Conservation (phyloP, 2,113 vertebrate species). For the Neopipo cinnamomea region DNA sequence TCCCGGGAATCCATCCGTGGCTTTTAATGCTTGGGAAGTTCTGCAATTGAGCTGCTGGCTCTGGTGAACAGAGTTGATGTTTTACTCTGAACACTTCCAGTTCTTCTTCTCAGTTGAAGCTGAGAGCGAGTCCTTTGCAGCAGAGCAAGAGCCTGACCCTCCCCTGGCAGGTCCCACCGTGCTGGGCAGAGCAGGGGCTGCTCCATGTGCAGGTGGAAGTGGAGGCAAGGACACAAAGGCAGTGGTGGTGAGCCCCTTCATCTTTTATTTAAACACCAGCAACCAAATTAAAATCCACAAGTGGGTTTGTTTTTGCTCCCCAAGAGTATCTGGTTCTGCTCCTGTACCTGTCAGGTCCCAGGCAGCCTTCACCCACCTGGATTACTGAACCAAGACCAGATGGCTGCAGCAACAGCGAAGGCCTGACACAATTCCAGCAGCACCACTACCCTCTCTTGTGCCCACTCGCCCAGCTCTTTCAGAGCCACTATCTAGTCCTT, state of each 20-base stretch:
- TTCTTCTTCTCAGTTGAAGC: not conserved
- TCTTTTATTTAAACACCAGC: not conserved
- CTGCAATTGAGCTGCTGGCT: not conserved
- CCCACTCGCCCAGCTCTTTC: not conserved
- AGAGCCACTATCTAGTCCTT: not conserved
- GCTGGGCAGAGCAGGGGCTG: not conserved
- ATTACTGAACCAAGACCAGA: not conserved
- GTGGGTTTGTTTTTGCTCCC: not conserved
- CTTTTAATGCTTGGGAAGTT: not conserved
- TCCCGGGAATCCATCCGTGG: not conserved
- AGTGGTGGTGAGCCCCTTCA: not conserved
- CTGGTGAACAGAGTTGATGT: not conserved
- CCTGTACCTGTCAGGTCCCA: not conserved
- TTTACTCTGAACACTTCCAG: not conserved
- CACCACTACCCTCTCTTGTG: not conserved
- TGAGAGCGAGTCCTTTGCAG: not conserved
- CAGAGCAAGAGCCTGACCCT: not conserved
- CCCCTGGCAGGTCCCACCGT: not conserved
- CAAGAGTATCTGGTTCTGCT: not conserved
- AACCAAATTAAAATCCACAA: not conserved
- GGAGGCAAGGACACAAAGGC: not conserved
- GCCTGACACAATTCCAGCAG: not conserved
- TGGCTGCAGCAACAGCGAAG: not conserved
- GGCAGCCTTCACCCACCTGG: not conserved
- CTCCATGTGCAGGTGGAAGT: rapidly evolving